Evolutionary conservation across 2,113 vertebrate genomes (phyloP).

Genomic region (Cairina moschata): DNA sequence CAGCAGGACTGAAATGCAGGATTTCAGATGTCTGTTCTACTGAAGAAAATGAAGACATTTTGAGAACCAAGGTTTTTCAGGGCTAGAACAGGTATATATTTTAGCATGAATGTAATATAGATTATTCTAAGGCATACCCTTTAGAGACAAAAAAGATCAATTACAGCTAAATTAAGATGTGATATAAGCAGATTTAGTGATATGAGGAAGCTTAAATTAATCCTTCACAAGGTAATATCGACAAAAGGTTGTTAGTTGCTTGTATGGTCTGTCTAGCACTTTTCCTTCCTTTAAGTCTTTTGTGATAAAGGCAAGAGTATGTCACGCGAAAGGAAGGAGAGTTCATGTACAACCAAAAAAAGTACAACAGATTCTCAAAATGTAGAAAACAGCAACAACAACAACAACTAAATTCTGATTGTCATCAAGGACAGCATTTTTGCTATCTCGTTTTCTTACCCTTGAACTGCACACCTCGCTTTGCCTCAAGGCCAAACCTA

Average conservation of each 20-base stretch:
- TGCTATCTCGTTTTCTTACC: not conserved
- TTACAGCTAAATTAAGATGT: conserved; percentile 57
- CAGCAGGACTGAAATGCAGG: not conserved
- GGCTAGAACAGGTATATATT: not conserved
- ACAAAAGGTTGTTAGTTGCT: not conserved
- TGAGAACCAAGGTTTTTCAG: not conserved
- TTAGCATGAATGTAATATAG: not conserved
- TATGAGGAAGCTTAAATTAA: conserved; percentile 52
- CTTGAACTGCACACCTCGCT: not conserved
- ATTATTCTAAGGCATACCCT: conserved; percentile 22
- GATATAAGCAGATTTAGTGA: conserved; percentile 38
- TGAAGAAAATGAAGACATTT: conserved; percentile 1
- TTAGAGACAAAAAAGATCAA: conserved; percentile 55
- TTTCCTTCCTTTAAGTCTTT: not conserved
- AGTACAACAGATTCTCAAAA: not conserved
- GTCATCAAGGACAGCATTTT: not conserved
- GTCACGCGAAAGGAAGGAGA: rapidly evolving
- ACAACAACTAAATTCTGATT: not conserved
- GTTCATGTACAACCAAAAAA: not conserved
- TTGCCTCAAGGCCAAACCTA: not conserved
- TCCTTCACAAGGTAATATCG: conserved; percentile 16
- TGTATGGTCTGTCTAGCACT: not conserved
- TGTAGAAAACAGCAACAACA: not conserved
- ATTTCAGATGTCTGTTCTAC: not conserved
- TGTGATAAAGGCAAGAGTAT: not conserved